A percentile compares a stretch with the other conserved stretches of the same genome.
These are phyloP conservation scores for Siniperca chuatsi DNA, from an alignment of 2,113 vertebrate genomes.

Conservation along the genomic window DNA sequence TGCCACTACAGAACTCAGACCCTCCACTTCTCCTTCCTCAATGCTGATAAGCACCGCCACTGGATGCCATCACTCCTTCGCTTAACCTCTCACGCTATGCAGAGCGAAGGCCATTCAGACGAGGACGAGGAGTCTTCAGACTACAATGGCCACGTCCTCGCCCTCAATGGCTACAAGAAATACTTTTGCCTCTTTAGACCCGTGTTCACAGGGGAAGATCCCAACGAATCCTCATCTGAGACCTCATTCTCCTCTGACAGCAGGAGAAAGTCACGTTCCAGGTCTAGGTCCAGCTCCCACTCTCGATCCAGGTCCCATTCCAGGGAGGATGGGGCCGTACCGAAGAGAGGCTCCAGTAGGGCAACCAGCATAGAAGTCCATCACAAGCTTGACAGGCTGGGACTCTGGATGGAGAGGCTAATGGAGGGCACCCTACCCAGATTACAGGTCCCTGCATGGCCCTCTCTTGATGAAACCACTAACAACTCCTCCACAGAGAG, in stretches of 20 bases:
- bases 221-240: constrained; percentile 73
- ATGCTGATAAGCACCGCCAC: constrained; percentile 91
- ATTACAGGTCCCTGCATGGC: constrained; percentile 91
- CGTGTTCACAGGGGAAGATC: constrained; percentile 85
- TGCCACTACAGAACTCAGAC: constrained; percentile 85
- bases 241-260: constrained; percentile 58
- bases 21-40: constrained; percentile 96
- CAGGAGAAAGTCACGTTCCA: constrained; percentile 75
- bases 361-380: constrained; percentile 87
- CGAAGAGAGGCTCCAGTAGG: constrained; percentile 66
- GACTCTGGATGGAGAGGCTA: constrained; percentile 95
- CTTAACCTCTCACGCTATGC: constrained; percentile 83
- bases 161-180: constrained; percentile 96
- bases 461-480: constrained; percentile 79
- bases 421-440: constrained; percentile 93
- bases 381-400: constrained; percentile 91
- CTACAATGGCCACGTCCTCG: constrained; percentile 91
- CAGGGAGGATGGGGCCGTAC: constrained; percentile 60
- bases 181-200: constrained; percentile 96
- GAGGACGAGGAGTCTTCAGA: constrained; percentile 89
- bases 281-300: constrained; percentile 77
- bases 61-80: constrained; percentile 91
- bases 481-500: constrained; percentile 46
- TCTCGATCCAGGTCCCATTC: constrained; percentile 81
- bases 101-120: constrained; percentile 62